Percentiles rank a stretch among this genome's conserved stretches.
Evolutionary conservation across 2,888 invertebrate species (phyloP).

Genomic region (Athalia rosae): DNA sequence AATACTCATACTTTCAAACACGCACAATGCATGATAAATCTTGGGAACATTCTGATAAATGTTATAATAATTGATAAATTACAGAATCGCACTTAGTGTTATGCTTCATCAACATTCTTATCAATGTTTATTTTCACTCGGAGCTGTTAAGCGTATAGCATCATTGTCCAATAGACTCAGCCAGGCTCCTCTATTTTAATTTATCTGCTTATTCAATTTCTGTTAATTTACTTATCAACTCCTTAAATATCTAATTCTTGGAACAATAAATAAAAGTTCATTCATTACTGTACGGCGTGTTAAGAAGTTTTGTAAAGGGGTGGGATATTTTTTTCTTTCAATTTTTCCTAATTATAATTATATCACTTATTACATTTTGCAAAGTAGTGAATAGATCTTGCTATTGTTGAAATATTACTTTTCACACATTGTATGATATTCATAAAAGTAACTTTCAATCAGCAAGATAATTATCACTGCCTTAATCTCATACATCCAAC

Average conservation of each 20-base stretch:
- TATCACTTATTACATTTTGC: conserved; percentile 7
- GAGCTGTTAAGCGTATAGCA: conserved; percentile 70
- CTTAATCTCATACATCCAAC: conserved; percentile 15
- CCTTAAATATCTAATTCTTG: conserved; percentile 55
- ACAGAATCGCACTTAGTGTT: conserved; percentile 69
- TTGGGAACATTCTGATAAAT: conserved; percentile 5
- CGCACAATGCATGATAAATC: conserved; percentile 20
- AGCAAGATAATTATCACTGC: conserved; percentile 21
- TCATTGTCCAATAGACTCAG: conserved; percentile 65
- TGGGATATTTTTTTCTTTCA: conserved; percentile 49
- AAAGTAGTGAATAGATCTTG: conserved; percentile 25
- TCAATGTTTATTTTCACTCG: conserved; percentile 53
- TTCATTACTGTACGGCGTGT: conserved; percentile 54
- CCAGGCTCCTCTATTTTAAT: conserved; percentile 57
- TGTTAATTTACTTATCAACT: conserved; percentile 51
- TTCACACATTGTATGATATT: conserved; percentile 3
- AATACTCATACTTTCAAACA: neutral
- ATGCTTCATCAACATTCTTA: conserved; percentile 58
- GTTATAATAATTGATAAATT: conserved; percentile 42
- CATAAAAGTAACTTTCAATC: conserved; percentile 22
- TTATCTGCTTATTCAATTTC: conserved; percentile 3
- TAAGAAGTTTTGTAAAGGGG: conserved; percentile 58
- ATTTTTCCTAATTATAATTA: conserved; percentile 5
- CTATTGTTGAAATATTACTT: neutral
- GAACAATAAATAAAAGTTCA: conserved; percentile 63